Evolutionary conservation across 2,888 invertebrate species (phyloP).

Genomic region (Drosophila greeni): DNA sequence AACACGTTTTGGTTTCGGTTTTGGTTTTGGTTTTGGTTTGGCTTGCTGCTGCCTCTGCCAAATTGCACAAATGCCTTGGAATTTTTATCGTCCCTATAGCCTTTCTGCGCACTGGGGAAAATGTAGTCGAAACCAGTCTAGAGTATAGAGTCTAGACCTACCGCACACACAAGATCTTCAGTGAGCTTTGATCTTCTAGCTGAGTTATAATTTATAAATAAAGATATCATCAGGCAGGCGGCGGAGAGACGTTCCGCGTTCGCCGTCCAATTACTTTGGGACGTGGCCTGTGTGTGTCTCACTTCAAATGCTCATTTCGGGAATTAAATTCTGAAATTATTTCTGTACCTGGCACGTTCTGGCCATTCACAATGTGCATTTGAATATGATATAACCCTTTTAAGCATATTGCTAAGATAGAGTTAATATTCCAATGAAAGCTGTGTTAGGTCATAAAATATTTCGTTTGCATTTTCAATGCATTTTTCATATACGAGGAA

Average conservation of each 20-base stretch:
- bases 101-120: constrained; percentile 29
- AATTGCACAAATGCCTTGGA: constrained; percentile 73
- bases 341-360: constrained; percentile 25
- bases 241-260: constrained; percentile 50
- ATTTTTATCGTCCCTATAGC: constrained; percentile 65
- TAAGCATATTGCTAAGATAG: background rate
- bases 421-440: background rate
- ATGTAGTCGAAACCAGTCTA: constrained; percentile 10
- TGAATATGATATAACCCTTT: constrained; percentile 35
- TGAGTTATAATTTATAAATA: constrained; percentile 55
- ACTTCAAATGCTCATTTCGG: constrained; percentile 37
- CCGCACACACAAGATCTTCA: constrained; percentile 42
- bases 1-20: constrained; percentile 61
- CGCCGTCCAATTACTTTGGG: constrained; percentile 50
- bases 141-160: constrained; percentile 50
- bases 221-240: constrained; percentile 57
- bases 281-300: constrained; percentile 28
- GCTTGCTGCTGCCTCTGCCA: constrained; percentile 56
- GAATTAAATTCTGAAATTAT: constrained; percentile 25
- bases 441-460: background rate
- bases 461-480: background rate
- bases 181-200: constrained; percentile 64
- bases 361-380: constrained; percentile 39
- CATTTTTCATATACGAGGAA: background rate
- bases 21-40: constrained; percentile 22